Base-by-base conservation (phyloP, 2,797 vertebrate species). In the Prionace glauca region DNA sequence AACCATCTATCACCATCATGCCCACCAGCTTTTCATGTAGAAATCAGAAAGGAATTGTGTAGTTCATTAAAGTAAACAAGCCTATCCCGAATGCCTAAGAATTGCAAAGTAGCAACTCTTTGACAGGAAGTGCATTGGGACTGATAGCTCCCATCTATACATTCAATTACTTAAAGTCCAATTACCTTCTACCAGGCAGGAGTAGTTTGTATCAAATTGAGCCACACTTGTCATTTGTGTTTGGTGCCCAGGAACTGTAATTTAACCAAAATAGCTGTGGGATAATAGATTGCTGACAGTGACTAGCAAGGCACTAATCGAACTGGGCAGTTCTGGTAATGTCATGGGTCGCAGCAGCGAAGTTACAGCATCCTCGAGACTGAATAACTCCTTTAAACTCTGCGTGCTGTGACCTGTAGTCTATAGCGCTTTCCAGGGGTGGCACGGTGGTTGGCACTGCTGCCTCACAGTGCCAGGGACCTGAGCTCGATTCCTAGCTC, bases 221-320 rank as follows among this genome's bases (percentile, higher is more conserved):
- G 87, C 29, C 16, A 65, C 87, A 56, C 26, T 62, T 90, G 56
- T n/a, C 60, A 60, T 62, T 62, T 65, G 87, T 90, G 56, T 56
- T 90, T 29, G 62, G 4, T 32, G 56, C 60, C 56, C 29, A 90
- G 56, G 87, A 90, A 90, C 56, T 62, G 60, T 90, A 90, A 90
- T 90, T 90, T 12, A 62, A 90, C 56, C 29, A 90, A 90, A 90
- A 90, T 90, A 90, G 56, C 87, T 90, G 29, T 90, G 60, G 50
- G 87, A 90, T 90, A 90, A 90, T 90, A 90, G 87, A 90, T 26
- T 29, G 56, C 29, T n/a, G 87, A 62, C 56, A 62, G 87, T n/a
- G 87, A 90, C 56, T 65, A 65, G 62, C 87, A 90, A n/a, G 87
- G 87, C 87, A 90, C 56, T 90, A 90, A 90, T 90, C 60, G 29